Evolutionary conservation across 1,140 invertebrate species (phyloP).

Genomic region (Drosophila lowei): DNA sequence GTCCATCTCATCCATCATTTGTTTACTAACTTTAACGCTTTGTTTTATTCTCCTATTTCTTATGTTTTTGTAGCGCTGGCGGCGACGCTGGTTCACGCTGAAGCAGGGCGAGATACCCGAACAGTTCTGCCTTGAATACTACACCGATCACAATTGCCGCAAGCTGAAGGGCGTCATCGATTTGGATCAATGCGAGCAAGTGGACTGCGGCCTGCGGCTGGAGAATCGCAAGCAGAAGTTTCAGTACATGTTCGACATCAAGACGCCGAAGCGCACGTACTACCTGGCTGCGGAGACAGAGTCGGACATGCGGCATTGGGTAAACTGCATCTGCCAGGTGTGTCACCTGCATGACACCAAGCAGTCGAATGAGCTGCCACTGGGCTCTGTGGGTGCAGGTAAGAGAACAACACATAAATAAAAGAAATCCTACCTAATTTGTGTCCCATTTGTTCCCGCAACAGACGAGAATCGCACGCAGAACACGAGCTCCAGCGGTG

Average conservation of each 20-base stretch:
- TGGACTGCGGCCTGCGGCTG: constrained; percentile 93
- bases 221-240: constrained; percentile 92
- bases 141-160: constrained; percentile 92
- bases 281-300: constrained; percentile 96
- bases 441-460: background rate
- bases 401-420: constrained; percentile 10
- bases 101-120: constrained; percentile 95
- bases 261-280: constrained; percentile 94
- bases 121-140: constrained; percentile 97
- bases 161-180: constrained; percentile 96
- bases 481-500: constrained; percentile 70
- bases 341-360: constrained; percentile 90
- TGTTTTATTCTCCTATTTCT: constrained; percentile 49
- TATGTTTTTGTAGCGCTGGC: constrained; percentile 91
- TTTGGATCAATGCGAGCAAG: constrained; percentile 97
- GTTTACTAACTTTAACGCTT: constrained; percentile 28
- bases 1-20: background rate
- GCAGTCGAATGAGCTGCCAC: constrained; percentile 69
- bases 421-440: background rate
- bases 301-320: constrained; percentile 97
- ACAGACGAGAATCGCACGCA: constrained; percentile 75
- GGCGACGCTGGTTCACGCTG: constrained; percentile 95
- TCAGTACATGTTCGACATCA: constrained; percentile 94
- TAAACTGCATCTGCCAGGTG: constrained; percentile 95
- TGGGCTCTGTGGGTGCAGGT: constrained; percentile 58